Percentiles rank a stretch among this genome's conserved stretches.
Evolutionary conservation across 1,140 invertebrate species (phyloP).

Genomic region (Eumeta japonica): DNA sequence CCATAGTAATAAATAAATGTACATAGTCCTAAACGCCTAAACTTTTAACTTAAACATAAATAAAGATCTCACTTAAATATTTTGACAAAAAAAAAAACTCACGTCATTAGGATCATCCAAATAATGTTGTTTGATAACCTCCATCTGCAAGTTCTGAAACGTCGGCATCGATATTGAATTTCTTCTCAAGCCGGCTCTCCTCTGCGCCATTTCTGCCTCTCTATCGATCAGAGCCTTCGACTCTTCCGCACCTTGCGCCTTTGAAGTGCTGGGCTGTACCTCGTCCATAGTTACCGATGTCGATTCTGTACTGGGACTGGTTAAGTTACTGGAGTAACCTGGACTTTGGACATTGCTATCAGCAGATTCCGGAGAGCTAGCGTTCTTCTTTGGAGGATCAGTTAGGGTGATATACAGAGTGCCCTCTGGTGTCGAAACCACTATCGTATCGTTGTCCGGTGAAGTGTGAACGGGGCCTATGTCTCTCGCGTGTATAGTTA

Average conservation of each 20-base stretch:
- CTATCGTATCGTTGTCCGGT: slow-evolving; percentile 43
- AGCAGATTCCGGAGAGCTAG: too few species aligned
- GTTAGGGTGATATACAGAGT: slow-evolving; percentile 41
- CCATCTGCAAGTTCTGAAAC: slow-evolving; percentile 40
- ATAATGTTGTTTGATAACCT: slow-evolving; percentile 38
- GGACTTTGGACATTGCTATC: slow-evolving; percentile 35
- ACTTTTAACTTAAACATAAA: too few species aligned
- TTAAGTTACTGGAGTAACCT: slow-evolving; percentile 24
- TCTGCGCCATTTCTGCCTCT: slow-evolving; percentile 22
- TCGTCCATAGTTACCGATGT: slow-evolving; percentile 25
- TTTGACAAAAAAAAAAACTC: too few species aligned
- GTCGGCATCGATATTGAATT: slow-evolving; percentile 56
- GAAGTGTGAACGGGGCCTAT: slow-evolving; percentile 29
- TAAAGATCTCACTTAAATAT: too few species aligned
- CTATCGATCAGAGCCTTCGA: slow-evolving; percentile 27
- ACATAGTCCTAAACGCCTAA: too few species aligned
- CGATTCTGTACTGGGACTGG: slow-evolving; percentile 32
- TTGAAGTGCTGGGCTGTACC: slow-evolving; percentile 25
- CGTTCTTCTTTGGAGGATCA: too few species aligned
- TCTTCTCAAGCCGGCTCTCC: slow-evolving; percentile 30
- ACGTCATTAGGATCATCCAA: slow-evolving; percentile 37
- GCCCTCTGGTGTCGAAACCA: slow-evolving; percentile 48
- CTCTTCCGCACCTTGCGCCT: slow-evolving; percentile 29
- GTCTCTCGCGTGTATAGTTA: slow-evolving; percentile 29
- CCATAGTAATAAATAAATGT: too few species aligned